Conservation (phyloP, 2,113 vertebrate genomes). For the Triplophysa dalaica region DNA sequence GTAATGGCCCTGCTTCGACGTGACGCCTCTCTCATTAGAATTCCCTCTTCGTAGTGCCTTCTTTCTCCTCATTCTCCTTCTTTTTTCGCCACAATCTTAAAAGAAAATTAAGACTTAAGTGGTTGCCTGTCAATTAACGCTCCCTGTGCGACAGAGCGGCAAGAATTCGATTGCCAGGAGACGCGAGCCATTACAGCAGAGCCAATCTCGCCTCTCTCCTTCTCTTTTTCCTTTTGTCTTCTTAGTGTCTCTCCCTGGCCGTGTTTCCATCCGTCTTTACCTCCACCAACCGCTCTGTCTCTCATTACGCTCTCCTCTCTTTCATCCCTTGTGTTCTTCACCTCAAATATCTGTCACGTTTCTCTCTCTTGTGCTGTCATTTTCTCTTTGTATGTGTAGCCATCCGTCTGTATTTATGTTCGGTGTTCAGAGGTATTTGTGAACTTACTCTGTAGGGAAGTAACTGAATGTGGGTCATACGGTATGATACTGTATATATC, state of each 20-base stretch:
- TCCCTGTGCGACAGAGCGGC: constrained; percentile 60
- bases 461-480: not conserved
- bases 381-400: not conserved
- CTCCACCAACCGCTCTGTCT: not conserved
- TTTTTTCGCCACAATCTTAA: constrained; percentile 59
- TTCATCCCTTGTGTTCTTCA: constrained; percentile 6
- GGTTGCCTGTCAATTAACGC: constrained; percentile 64
- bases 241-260: constrained; percentile 18
- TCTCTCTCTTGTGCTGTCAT: not conserved
- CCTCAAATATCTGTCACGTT: constrained; percentile 22
- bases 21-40: constrained; percentile 58
- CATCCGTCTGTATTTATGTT: not conserved
- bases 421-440: not conserved
- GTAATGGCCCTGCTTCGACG: constrained; percentile 53
- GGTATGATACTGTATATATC: constrained; percentile 1
- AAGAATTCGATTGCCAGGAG: constrained; percentile 62
- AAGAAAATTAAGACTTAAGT: constrained; percentile 66
- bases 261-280: constrained; percentile 32
- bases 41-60: constrained; percentile 54
- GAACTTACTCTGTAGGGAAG: not conserved
- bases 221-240: constrained; percentile 24
- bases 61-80: constrained; percentile 43
- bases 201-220: constrained; percentile 22
- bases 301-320: not conserved
- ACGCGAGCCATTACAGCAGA: constrained; percentile 57